These are phyloP conservation scores for Riparia riparia DNA, from an alignment of 2,113 vertebrate species.

Conservation along the genomic window DNA sequence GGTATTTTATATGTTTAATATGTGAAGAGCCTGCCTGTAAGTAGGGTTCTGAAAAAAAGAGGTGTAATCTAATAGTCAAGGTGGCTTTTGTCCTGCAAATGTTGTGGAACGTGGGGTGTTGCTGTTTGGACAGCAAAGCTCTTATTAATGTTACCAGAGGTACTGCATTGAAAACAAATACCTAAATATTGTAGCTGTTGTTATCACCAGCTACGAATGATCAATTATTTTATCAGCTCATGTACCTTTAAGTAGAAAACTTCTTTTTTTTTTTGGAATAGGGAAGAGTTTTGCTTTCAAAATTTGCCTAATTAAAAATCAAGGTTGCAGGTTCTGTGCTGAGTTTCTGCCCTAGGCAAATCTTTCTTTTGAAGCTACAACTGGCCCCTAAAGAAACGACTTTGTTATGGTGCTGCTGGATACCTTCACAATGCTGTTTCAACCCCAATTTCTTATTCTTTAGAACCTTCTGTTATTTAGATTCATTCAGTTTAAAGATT, in stretches of 20 bases:
- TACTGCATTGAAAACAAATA: not conserved
- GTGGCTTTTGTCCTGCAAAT: not conserved
- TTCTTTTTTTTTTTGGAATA: slow-evolving; percentile 8
- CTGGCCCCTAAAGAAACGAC: slow-evolving; percentile 37
- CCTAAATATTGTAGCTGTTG: not conserved
- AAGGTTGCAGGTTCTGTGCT: slow-evolving; percentile 31
- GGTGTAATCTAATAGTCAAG: not conserved
- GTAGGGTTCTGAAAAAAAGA: not conserved
- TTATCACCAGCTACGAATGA: not conserved
- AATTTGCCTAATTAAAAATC: slow-evolving; percentile 65
- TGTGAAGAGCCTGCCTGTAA: not conserved
- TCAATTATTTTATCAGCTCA: not conserved
- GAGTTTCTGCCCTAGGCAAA: slow-evolving; percentile 59
- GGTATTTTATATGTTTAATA: not conserved
- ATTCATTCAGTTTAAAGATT: slow-evolving; percentile 64
- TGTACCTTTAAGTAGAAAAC: not conserved
- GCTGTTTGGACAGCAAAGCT: not conserved
- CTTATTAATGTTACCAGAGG: not conserved
- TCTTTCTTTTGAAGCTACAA: slow-evolving; percentile 51
- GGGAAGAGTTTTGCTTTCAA: slow-evolving; percentile 37
- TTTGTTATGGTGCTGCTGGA: slow-evolving; percentile 56
- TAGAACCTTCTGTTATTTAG: slow-evolving; percentile 70
- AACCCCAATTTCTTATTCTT: slow-evolving; percentile 67
- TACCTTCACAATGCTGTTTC: slow-evolving; percentile 62
- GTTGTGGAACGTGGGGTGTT: not conserved